phyloP scores from a whole-genome alignment of 2,888 invertebrate species.

The Pinctada fucata region DNA sequence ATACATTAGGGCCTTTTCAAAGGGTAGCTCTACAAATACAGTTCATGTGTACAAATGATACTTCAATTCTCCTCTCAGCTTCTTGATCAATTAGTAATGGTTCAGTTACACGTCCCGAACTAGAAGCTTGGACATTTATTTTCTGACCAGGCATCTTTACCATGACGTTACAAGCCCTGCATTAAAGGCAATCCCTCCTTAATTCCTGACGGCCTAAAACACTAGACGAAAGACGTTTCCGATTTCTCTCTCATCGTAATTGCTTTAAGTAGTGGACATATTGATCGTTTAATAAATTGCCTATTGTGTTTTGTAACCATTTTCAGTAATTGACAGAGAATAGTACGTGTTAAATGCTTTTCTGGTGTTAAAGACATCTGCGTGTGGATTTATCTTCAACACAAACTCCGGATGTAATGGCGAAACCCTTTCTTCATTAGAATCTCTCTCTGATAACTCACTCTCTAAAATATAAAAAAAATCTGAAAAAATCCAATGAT shows the following conservation, averaged over 20 bases:
- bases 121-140: no score
- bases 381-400: slow-evolving; percentile 33
- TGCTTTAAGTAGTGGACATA: slow-evolving; percentile 8
- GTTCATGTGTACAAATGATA: no score
- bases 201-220: slow-evolving; percentile 9
- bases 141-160: background rate
- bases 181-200: background rate
- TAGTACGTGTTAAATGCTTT: slow-evolving; percentile 31
- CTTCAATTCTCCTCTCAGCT: no score
- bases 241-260: slow-evolving; percentile 7
- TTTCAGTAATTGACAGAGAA: slow-evolving; percentile 13
- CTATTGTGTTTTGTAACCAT: slow-evolving; percentile 20
- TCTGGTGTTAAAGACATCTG: slow-evolving; percentile 35
- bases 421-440: slow-evolving; percentile 33
- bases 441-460: slow-evolving; percentile 5
- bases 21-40: no score
- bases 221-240: slow-evolving; percentile 19
- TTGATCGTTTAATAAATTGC: slow-evolving; percentile 23
- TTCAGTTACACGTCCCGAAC: no score
- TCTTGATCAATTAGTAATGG: no score
- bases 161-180: background rate
- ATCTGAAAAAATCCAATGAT: background rate
- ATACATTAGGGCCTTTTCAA: no score
- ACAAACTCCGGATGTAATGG: slow-evolving; percentile 28
- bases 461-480: background rate